phyloP scores from a whole-genome alignment of 1,140 invertebrate species.

The Anthonomus grandis region DNA sequence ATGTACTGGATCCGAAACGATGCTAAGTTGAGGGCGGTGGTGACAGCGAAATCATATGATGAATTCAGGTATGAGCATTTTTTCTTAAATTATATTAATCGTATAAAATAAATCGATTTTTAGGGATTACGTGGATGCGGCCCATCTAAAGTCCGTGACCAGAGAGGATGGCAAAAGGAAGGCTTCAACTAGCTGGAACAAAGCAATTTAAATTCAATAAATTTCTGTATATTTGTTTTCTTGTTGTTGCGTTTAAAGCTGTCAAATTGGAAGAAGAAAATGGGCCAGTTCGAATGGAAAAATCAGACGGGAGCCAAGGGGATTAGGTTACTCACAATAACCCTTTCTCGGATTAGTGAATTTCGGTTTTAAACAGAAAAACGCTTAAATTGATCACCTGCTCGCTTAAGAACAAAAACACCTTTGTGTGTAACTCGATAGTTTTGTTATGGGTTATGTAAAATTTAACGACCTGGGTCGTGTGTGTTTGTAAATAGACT shows the following conservation, averaged over 20 bases:
- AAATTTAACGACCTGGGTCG: slow-evolving; percentile 9
- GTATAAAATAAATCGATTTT: slow-evolving; percentile 26
- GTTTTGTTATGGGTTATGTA: neutral
- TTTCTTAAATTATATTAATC: slow-evolving; percentile 19
- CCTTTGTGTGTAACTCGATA: slow-evolving; percentile 10
- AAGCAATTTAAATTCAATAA: slow-evolving; percentile 20
- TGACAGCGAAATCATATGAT: slow-evolving; percentile 57
- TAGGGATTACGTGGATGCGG: slow-evolving; percentile 51
- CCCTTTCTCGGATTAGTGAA: slow-evolving; percentile 20
- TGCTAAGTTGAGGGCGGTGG: slow-evolving; percentile 58
- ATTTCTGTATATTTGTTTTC: too few relatives aligned
- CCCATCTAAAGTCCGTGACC: slow-evolving; percentile 49
- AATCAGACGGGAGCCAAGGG: slow-evolving; percentile 16
- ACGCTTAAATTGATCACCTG: slow-evolving; percentile 18
- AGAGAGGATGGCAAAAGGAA: slow-evolving; percentile 39
- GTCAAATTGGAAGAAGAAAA: too few relatives aligned
- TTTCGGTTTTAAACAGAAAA: slow-evolving; percentile 4
- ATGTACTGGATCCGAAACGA: slow-evolving; percentile 58
- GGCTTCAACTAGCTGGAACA: slow-evolving; percentile 32
- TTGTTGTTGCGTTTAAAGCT: neutral
- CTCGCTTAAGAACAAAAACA: slow-evolving; percentile 20
- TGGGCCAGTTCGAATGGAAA: too few relatives aligned
- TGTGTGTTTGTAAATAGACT: slow-evolving; percentile 8
- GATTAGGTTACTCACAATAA: slow-evolving; percentile 14
- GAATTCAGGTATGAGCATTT: slow-evolving; percentile 54